Evolutionary conservation across 2,888 invertebrate genomes (phyloP), one percentile per base, ranked within the genome.

Genomic region (Tineola bisselliella): DNA sequence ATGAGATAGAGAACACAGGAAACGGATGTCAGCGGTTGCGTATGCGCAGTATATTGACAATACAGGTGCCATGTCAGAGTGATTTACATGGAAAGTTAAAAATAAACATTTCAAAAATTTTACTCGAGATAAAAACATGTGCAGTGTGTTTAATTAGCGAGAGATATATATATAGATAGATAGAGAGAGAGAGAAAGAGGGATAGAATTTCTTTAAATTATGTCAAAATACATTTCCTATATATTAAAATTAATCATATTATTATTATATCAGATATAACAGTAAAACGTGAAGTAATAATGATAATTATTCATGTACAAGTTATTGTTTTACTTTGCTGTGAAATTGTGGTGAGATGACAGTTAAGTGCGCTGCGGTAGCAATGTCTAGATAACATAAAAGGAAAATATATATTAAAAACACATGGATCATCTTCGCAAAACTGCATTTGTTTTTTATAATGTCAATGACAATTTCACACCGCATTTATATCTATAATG

Each of bases 1-100:
- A 61, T 68, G 73, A 70, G 76, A 73, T 69, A 75, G 72, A 76
- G 75, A 71, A 80, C 78, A 80, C 78, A 74, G 84, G 84, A 84
- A 86, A 68, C 84, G 86, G 84, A 84, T 81, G 78, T 74, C 66
- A 66, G 71, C 65, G 66, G 66, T 67, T 69, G 69, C 67, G 69
- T 71, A 68, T 66, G 62, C 61, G 64, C 68, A 69, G 56, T 56
- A 25, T 56, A 58, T 58, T 33, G 31, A 58, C 43, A 30, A 68
- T 70, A 75, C 79, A 79, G 79, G 78, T 77, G 78, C 70, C 69
- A 59, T 59, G 38, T 61, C 64, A 62, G 66, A 68, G 73, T 73
- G 69, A 54, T 54, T 48, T 48, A 48, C 48, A 17, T 17, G 48
- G 13, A 48, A 48, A 48, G 48, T 13, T 48, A 17, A 48, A 48